phyloP scores from a whole-genome alignment of 1,140 invertebrate genomes.

The Diorhabda elongata region DNA sequence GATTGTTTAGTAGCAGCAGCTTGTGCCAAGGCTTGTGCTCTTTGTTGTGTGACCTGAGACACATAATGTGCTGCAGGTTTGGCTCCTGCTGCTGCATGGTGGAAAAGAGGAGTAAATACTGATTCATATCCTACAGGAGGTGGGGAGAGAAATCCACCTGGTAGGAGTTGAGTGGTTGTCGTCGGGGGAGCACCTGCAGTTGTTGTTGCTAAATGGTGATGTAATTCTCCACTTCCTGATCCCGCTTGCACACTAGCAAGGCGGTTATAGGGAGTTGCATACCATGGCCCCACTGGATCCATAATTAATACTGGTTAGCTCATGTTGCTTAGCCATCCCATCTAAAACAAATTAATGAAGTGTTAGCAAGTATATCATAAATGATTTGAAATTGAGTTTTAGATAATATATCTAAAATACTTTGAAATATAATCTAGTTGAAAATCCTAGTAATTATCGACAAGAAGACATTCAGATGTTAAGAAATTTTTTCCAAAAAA shows the following conservation, averaged over 20 bases:
- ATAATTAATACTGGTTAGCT: constrained; percentile 46
- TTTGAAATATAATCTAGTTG: too few relatives aligned
- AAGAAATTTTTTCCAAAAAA: too few relatives aligned
- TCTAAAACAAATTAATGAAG: constrained; percentile 27
- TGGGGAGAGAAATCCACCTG: constrained; percentile 64
- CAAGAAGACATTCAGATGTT: too few relatives aligned
- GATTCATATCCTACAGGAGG: constrained; percentile 64
- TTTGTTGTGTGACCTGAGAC: constrained; percentile 47
- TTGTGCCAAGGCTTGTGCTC: constrained; percentile 46
- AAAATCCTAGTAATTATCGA: too few relatives aligned
- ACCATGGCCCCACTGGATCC: constrained; percentile 78
- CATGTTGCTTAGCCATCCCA: constrained; percentile 41
- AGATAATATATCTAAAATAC: too few relatives aligned
- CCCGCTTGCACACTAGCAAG: constrained; percentile 58
- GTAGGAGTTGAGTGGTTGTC: constrained; percentile 61
- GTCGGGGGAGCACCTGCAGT: constrained; percentile 54
- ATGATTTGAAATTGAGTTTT: too few relatives aligned
- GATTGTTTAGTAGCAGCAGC: constrained; percentile 54
- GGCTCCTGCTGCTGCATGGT: constrained; percentile 54
- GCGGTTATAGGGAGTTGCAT: constrained; percentile 65
- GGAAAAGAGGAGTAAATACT: constrained; percentile 68
- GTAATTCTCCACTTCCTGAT: constrained; percentile 54
- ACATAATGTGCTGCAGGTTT: constrained; percentile 33
- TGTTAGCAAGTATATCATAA: not conserved
- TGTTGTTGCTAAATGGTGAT: constrained; percentile 59